Percentiles rank a stretch among this genome's conserved stretches.
phyloP scores from a whole-genome alignment of 92 coral and sea anemone genomes.

The Zoanthus sansibaricus region DNA sequence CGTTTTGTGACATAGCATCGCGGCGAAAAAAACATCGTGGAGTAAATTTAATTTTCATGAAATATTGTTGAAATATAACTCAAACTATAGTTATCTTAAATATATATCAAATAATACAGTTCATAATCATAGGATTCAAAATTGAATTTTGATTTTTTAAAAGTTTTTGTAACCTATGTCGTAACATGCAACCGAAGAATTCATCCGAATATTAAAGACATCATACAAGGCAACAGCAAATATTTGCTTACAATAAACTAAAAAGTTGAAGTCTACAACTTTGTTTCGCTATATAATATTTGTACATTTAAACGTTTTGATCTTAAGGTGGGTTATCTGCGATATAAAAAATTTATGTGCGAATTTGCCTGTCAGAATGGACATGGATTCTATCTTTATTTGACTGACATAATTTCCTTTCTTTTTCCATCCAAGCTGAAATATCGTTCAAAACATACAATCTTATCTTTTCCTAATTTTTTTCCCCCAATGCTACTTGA shows the following conservation, averaged over 20 bases:
- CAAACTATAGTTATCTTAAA: too few relatives aligned
- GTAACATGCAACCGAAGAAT: neutral
- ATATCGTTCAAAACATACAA: neutral
- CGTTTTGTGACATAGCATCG: too few relatives aligned
- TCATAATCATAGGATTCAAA: too few relatives aligned
- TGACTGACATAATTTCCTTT: neutral
- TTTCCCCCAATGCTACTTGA: neutral
- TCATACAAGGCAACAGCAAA: neutral
- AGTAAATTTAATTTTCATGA: too few relatives aligned
- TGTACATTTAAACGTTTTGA: neutral
- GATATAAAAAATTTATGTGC: neutral
- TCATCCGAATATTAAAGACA: neutral
- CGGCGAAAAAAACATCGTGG: too few relatives aligned
- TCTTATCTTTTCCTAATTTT: neutral
- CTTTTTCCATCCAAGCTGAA: neutral
- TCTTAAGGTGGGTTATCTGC: neutral
- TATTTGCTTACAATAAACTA: neutral
- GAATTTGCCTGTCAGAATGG: neutral
- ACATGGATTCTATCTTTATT: neutral
- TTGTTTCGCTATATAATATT: neutral
- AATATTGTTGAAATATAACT: too few relatives aligned
- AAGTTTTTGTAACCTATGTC: too few relatives aligned
- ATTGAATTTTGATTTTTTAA: too few relatives aligned
- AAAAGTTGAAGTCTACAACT: neutral
- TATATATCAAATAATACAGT: too few relatives aligned